These are phyloP conservation scores for Setipinna tenuifilis DNA, from an alignment of 2,797 vertebrate species.

Conservation along the genomic window DNA sequence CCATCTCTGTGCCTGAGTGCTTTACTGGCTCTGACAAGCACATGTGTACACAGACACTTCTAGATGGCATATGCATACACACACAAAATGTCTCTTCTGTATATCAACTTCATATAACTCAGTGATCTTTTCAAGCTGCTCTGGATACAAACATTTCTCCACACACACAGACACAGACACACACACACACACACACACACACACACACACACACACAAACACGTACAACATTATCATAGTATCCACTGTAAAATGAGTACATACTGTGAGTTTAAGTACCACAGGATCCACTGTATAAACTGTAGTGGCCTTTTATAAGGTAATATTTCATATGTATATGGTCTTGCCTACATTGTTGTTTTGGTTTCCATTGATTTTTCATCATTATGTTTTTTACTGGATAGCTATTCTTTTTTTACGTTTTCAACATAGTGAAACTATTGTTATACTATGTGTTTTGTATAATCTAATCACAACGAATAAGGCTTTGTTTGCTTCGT, in stretches of 20 bases:
- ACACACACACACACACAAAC: neutral
- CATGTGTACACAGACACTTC: neutral
- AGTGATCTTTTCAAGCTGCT: constrained; percentile 1
- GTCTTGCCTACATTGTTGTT: neutral
- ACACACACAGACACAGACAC: constrained; percentile 6
- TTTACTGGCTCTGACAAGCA: constrained; percentile 2
- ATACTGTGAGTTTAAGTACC: too few species aligned
- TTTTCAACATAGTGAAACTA: too few species aligned
- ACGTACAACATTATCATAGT: neutral
- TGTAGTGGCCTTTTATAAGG: neutral
- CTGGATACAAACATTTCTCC: neutral
- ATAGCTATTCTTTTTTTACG: neutral
- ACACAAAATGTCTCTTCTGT: neutral
- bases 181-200: constrained; percentile 11
- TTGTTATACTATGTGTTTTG: neutral
- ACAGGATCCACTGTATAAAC: too few species aligned
- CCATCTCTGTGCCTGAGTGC: neutral
- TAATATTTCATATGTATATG: neutral
- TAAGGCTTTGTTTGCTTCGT: neutral
- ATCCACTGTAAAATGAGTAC: too few species aligned
- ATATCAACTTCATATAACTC: neutral
- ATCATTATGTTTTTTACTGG: neutral
- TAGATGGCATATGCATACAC: neutral
- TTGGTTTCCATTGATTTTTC: neutral
- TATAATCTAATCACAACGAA: neutral